phyloP scores from a whole-genome alignment of 2,113 vertebrate genomes.

The Tympanuchus pallidicinctus region DNA sequence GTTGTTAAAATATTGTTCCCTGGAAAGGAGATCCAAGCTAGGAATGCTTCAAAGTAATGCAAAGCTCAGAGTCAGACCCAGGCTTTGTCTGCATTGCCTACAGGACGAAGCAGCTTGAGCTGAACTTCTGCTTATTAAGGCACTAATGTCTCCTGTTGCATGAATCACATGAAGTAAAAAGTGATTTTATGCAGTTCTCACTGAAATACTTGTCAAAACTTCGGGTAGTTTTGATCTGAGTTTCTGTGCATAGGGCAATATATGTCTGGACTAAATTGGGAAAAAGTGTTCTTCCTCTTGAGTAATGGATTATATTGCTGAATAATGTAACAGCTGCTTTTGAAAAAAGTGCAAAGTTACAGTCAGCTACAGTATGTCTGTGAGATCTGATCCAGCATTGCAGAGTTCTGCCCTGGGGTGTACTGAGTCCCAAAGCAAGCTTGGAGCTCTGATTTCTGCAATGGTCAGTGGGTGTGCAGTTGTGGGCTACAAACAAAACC shows the following conservation, averaged over 20 bases:
- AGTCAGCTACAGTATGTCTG: not conserved
- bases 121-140: not conserved
- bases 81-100: not conserved
- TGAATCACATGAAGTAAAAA: not conserved
- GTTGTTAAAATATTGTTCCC: not conserved
- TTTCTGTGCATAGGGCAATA: not conserved
- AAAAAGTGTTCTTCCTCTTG: not conserved
- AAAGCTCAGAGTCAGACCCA: not conserved
- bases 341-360: not conserved
- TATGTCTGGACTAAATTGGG: not conserved
- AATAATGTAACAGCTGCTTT: not conserved
- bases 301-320: not conserved
- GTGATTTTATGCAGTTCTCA: not conserved
- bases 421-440: not conserved
- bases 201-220: not conserved
- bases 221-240: not conserved
- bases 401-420: not conserved
- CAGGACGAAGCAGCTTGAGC: not conserved
- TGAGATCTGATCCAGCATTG: not conserved
- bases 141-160: not conserved
- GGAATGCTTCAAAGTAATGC: not conserved
- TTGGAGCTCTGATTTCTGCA: not conserved
- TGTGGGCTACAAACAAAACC: not conserved
- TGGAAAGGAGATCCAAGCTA: not conserved
- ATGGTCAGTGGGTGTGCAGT: not conserved